Percentiles rank a stretch among this genome's conserved stretches.
These are phyloP conservation scores for Temnothorax longispinosus DNA, from an alignment of 1,140 invertebrate species.

Conservation along the genomic window DNA sequence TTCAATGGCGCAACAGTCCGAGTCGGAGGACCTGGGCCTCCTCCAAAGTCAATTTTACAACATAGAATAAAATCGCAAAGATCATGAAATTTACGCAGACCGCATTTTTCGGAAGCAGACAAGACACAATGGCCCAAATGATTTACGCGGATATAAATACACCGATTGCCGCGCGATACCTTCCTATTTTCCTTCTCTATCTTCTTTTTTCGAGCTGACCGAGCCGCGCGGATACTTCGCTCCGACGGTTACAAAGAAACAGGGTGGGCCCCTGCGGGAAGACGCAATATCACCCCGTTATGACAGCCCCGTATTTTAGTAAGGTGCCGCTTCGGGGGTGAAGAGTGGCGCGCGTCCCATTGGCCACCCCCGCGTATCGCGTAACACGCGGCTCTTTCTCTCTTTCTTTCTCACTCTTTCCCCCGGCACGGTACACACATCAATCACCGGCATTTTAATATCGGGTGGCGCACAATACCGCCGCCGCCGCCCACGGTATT, in stretches of 20 bases:
- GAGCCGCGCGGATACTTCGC: constrained; percentile 61
- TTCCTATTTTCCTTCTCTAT: constrained; percentile 8
- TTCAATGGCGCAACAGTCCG: too few relatives aligned
- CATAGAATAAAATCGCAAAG: constrained; percentile 5
- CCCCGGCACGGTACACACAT: constrained; percentile 84
- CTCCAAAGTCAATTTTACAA: too few relatives aligned
- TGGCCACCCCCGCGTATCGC: constrained; percentile 58
- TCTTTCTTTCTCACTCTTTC: constrained; percentile 57
- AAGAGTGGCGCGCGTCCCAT: constrained; percentile 67
- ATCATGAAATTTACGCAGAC: constrained; percentile 62
- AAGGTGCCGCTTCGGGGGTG: constrained; percentile 71
- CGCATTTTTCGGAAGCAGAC: constrained; percentile 16
- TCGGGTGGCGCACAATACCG: constrained; percentile 84
- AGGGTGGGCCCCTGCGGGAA: constrained; percentile 69
- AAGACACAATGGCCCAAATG: constrained; percentile 67
- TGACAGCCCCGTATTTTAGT: constrained; percentile 83
- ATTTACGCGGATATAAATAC: constrained; percentile 79
- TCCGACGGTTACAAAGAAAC: constrained; percentile 68
- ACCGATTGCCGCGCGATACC: constrained; percentile 65
- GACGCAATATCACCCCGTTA: constrained; percentile 84
- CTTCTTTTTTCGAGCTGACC: constrained; percentile 9
- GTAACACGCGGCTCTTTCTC: constrained; percentile 9
- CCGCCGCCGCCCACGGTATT: constrained; percentile 72
- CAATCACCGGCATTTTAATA: constrained; percentile 86
- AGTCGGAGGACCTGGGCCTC: too few relatives aligned